Base-by-base conservation (phyloP, 92 coral and sea anemone species). In the Epizoanthus rinbou region DNA sequence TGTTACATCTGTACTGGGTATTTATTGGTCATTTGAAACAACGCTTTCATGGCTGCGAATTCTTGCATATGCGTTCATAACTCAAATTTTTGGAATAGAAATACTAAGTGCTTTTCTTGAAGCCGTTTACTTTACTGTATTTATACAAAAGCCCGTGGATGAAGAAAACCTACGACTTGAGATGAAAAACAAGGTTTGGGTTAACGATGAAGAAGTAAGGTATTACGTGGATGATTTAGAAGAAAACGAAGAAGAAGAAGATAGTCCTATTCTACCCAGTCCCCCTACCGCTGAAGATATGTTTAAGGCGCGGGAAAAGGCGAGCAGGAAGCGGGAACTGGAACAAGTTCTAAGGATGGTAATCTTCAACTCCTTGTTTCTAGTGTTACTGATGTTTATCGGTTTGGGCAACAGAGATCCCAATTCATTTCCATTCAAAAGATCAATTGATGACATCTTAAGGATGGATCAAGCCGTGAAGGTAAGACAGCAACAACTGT, bases 291-390 rank as follows among this genome's bases (percentile, higher is more conserved):
- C 54, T 47, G 87, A 81, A 13, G 88, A 88, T 58, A 76, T 81
- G 9, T 82, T 45, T 6, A 73, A 72, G 63, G 94, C 91, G 35
- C 89, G 80, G 73, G 87, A 88, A 58, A 72, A 86, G 15, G 94
- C 94, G 5, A 91, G 91, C 31, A 79, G 70, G 63, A 89, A 88
- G 18, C 84, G 94, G 4, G 89, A 91, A 80, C 71, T 91, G 52
- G 94, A 91, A 45, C 87, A 91, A 43, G 94, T 91, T 9, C 45
- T 91, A 16, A 63, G 53, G 81, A 88, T 91, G 94, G 80, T 91
- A 25, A 76, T 82, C 54, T 91, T 91, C 54, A 74, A 91, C 41
- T 67, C 88, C 45, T 24, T 88, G 58, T 91, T 91, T 73, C 23
- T 91, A 6, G 37, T 69, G 64, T 87, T 87, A 54, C 64, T 91